phyloP scores from a whole-genome alignment of 2,113 vertebrate genomes.

The Coreoperca whiteheadi region DNA sequence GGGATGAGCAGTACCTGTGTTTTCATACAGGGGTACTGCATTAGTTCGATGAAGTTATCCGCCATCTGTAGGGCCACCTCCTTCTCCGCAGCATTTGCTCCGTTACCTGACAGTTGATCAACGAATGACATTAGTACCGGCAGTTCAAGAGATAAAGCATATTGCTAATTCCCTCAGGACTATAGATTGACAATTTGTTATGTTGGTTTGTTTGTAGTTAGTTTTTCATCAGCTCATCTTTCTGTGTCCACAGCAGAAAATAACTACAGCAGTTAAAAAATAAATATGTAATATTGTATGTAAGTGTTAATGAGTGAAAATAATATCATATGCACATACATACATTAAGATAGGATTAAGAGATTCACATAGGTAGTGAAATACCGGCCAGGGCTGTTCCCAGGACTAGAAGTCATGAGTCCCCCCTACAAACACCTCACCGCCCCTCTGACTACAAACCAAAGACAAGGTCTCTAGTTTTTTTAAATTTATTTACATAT shows the following conservation, averaged over 20 bases:
- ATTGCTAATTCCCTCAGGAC: background rate
- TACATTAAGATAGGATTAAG: too few species aligned
- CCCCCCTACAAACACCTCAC: too few species aligned
- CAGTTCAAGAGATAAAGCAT: background rate
- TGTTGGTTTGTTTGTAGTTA: background rate
- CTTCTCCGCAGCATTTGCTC: conserved; percentile 89
- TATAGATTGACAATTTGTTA: background rate
- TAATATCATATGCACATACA: too few species aligned
- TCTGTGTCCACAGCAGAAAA: background rate
- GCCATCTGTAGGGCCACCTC: conserved; percentile 87
- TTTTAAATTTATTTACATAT: too few species aligned
- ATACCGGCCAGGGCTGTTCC: too few species aligned
- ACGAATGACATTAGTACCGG: background rate
- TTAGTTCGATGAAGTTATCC: conserved; percentile 88
- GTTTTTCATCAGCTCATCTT: background rate
- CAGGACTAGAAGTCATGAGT: too few species aligned
- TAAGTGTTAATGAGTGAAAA: too few species aligned
- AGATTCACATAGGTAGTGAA: too few species aligned
- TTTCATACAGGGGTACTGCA: conserved; percentile 87
- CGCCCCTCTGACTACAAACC: background rate
- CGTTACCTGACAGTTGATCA: conserved; percentile 80
- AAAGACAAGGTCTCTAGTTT: too few species aligned
- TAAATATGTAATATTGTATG: background rate
- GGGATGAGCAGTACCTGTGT: conserved; percentile 85
- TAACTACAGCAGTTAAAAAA: background rate